A percentile compares a stretch with the other conserved stretches of the same genome.
phyloP scores from a whole-genome alignment of 2,113 vertebrate species.

The Xiphias gladius region DNA sequence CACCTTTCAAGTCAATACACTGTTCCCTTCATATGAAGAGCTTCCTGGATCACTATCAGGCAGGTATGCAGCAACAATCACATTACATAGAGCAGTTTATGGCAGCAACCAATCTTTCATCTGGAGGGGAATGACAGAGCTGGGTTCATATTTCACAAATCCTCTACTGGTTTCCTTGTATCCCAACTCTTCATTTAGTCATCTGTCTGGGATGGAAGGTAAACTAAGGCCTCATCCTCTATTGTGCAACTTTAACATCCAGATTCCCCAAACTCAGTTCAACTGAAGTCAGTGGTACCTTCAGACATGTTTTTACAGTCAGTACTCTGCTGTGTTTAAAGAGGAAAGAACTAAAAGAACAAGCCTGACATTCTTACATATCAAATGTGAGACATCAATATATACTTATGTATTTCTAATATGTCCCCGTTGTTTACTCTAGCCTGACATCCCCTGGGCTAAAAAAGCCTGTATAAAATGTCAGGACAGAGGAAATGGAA shows the following conservation, averaged over 20 bases:
- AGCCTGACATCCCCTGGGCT: background rate
- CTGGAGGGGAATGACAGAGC: background rate
- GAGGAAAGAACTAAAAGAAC: background rate
- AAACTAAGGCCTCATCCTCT: conserved; percentile 32
- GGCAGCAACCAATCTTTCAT: conserved; percentile 11
- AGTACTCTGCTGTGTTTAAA: background rate
- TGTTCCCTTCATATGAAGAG: background rate
- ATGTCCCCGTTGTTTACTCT: background rate
- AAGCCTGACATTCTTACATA: background rate
- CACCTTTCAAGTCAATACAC: background rate
- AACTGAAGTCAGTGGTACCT: background rate
- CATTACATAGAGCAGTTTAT: conserved; percentile 5
- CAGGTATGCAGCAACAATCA: background rate
- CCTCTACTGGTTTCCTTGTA: background rate
- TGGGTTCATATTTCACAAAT: background rate
- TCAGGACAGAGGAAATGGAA: background rate
- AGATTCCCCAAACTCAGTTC: background rate
- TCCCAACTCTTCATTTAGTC: background rate
- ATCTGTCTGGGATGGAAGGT: background rate
- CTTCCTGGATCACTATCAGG: background rate
- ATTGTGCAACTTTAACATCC: background rate
- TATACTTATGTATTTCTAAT: background rate
- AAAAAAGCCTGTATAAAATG: background rate
- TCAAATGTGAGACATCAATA: background rate
- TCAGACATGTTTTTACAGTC: background rate